Conservation (phyloP, 53 echinoderm and acorn worm species). For the Stichopus horrens region DNA sequence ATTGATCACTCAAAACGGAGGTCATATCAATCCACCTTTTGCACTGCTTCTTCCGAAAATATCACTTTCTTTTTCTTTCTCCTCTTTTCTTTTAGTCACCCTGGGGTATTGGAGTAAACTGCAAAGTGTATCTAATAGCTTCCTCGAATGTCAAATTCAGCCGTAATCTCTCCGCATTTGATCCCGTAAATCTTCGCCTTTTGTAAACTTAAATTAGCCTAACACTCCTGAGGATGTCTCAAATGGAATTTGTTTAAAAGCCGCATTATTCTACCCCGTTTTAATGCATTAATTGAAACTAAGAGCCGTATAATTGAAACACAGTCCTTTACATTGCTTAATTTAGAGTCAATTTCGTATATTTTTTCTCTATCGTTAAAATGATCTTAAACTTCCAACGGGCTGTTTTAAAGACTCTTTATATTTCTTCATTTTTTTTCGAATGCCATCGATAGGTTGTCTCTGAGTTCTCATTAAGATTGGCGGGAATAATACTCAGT, state of each 20-base stretch:
- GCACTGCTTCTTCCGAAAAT: neutral
- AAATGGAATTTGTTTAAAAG: neutral
- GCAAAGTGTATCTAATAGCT: neutral
- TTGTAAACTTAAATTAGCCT: neutral
- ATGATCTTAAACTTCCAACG: no score
- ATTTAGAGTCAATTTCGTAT: neutral
- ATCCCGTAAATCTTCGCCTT: conserved; percentile 7
- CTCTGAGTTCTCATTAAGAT: no score
- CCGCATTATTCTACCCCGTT: neutral
- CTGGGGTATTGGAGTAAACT: neutral
- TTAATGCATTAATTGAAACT: conserved; percentile 30
- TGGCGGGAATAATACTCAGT: no score
- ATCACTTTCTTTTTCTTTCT: neutral
- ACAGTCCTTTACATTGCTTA: conserved; percentile 1
- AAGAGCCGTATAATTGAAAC: conserved; percentile 39
- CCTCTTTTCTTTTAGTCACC: neutral
- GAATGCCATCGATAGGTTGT: no score
- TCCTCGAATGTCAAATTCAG: neutral
- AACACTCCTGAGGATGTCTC: conserved; percentile 10
- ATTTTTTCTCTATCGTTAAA: no score
- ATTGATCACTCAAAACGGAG: neutral
- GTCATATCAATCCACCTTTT: neutral
- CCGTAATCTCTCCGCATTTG: conserved; percentile 3
- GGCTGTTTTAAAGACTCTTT: no score
- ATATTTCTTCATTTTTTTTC: no score